Base-by-base conservation (phyloP, 2,797 vertebrate species). In the Lagodon rhomboides region DNA sequence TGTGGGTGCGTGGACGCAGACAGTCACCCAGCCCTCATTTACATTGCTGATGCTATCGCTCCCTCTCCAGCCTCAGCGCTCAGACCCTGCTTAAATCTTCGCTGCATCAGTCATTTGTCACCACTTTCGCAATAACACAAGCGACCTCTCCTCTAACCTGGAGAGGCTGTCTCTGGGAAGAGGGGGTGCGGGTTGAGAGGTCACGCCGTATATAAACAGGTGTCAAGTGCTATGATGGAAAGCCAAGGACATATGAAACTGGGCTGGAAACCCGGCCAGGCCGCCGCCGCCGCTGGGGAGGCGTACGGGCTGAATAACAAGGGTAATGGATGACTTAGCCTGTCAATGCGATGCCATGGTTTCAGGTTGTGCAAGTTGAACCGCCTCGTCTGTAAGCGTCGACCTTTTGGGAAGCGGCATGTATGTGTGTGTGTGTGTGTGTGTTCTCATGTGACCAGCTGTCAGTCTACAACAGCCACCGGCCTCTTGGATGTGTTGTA, bases 151-250 rank as follows among this genome's bases (percentile, higher is more conserved):
- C 11, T 0, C 13, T 44, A 59, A 72, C 67, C 61, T 1, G 7
- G 13, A 27, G 75, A 63, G 46, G 34, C 44, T 34, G 54, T 66
- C 64, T 82, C 69, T 53, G 78, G 78, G 68, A 84, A 25, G 2
- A 20, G 64, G 55, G 56, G 63, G 54, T 11, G n/a, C 0, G 38
- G 68, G 89, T 83, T 90, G 76, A 79, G 70, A 85, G 88, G 81
- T 89, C 59, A 46, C 3, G 18, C 25, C 3, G n/a, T 68, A 68
- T 90, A 88, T 89, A 89, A 91, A 91, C 85, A 87, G 74, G 73
- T 86, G 91, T 90, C 90, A 91, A 86, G 83, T 80, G 74, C 54
- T 50, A 53, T 88, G 87, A 91, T 89, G 85, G 84, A 91, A 38
- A 83, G 70, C 70, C 30, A 2, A 69, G 70, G 88, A 85, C 79